A percentile compares a stretch with the other conserved stretches of the same genome.
Evolutionary conservation across 2,888 invertebrate genomes (phyloP).

Genomic region (Eupithecia insigniata): DNA sequence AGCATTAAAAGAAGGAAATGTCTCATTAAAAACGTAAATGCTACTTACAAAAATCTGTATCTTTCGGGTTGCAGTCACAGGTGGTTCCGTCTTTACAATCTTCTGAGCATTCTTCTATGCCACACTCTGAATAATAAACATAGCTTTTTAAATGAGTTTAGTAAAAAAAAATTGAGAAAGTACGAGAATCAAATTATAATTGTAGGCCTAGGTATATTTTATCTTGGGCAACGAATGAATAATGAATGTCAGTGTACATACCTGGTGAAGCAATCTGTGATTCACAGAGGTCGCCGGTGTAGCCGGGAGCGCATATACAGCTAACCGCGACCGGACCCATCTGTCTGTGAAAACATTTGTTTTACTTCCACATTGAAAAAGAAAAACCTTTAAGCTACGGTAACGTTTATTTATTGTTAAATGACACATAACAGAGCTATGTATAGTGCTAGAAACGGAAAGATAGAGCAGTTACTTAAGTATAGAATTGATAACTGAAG

Average conservation of each 20-base stretch:
- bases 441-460: not conserved
- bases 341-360: slow-evolving; percentile 81
- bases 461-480: no score
- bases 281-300: slow-evolving; percentile 89
- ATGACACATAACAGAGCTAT: not conserved
- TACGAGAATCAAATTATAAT: no score
- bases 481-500: no score
- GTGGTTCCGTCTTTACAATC: slow-evolving; percentile 61
- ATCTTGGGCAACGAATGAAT: no score
- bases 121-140: slow-evolving; percentile 66
- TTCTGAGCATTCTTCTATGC: slow-evolving; percentile 74
- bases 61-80: slow-evolving; percentile 75
- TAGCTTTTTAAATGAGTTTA: no score
- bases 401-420: not conserved
- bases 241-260: slow-evolving; percentile 33
- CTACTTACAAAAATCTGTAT: slow-evolving; percentile 70
- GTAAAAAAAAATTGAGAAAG: slow-evolving; percentile 52
- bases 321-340: slow-evolving; percentile 90
- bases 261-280: slow-evolving; percentile 82
- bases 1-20: not conserved
- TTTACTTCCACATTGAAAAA: slow-evolving; percentile 9
- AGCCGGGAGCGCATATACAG: slow-evolving; percentile 87
- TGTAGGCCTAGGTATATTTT: no score
- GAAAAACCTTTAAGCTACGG: not conserved
- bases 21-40: no score